Evolutionary conservation across 2,113 vertebrate genomes (phyloP), one percentile per base, ranked within the genome.

Genomic region (Salminus brasiliensis): DNA sequence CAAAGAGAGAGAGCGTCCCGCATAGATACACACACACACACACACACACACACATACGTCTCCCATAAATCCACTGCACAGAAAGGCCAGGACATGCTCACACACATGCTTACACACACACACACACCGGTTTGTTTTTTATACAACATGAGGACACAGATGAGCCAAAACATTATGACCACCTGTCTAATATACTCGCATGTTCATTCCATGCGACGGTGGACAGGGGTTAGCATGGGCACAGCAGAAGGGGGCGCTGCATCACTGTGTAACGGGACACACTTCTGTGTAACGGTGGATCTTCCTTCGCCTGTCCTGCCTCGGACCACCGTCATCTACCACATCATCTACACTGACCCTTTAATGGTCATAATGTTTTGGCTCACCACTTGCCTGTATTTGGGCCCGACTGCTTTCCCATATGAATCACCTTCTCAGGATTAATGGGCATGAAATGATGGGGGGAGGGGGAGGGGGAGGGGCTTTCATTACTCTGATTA

Each of bases 401-500:
- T 85, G 43, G 12, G 45, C 69, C 74, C 68, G 69, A 77, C 89
- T 89, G 88, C 85, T 91, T 88, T 90, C n/a, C 81, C 90, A 90
- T 89, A 90, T 88, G 87, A 91, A 91, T 88, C 83, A 89, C 87
- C 85, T 89, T 90, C 88, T 82, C 86, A 78, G 41, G 76, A 85
- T 91, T 88, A 88, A 92, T 91, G 89, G 85, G 87, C 87, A 84
- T 87, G 88, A 91, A 91, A 90, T 57, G 12, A 81, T 85, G 85
- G 88, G 86, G 75, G 36, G 29, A 72, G 86, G 75, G 36, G 29
- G 68, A 57, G 39, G 84, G 86, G 85, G 85, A 84, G 81, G 88
- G 85, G 76, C 71, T 74, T 74, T 90, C 88, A 91, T 90, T 90
- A 59, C 68, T 57, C 63, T 72, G 32, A 49, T 76, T 81, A 76